Percentiles rank a stretch among this genome's conserved stretches.
Conservation (phyloP, 2,888 invertebrate genomes). For the Punctoribates punctum region DNA sequence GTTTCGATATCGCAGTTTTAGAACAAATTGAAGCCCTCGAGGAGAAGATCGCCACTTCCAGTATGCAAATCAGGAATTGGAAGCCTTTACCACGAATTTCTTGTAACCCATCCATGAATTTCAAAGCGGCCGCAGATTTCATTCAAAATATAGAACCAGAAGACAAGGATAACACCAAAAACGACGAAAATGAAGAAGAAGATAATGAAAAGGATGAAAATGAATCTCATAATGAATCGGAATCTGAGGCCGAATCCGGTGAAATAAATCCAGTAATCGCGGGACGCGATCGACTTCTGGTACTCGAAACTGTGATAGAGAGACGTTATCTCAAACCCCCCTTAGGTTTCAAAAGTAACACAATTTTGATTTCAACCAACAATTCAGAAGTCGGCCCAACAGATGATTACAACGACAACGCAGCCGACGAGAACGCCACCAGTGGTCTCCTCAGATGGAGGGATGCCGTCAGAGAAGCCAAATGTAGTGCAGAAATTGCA, state of each 20-base stretch:
- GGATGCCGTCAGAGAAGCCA: slow-evolving; percentile 75
- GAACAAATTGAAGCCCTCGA: slow-evolving; percentile 81
- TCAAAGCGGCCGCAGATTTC: slow-evolving; percentile 10
- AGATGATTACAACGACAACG: slow-evolving; percentile 45
- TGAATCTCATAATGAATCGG: slow-evolving; percentile 16
- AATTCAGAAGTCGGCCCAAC: slow-evolving; percentile 29
- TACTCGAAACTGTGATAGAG: slow-evolving; percentile 85
- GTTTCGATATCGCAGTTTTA: slow-evolving; percentile 74
- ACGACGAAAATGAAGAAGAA: not conserved
- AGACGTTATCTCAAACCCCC: slow-evolving; percentile 59
- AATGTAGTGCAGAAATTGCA: slow-evolving; percentile 82
- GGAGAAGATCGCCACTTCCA: slow-evolving; percentile 79
- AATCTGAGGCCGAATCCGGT: slow-evolving; percentile 50
- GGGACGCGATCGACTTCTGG: slow-evolving; percentile 69
- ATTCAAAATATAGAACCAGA: not conserved
- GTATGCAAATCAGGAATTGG: slow-evolving; percentile 67
- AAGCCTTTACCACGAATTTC: slow-evolving; percentile 37
- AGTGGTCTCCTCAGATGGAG: slow-evolving; percentile 73
- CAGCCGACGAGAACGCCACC: slow-evolving; percentile 46
- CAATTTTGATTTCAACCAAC: slow-evolving; percentile 32
- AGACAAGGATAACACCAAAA: not conserved
- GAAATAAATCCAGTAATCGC: slow-evolving; percentile 56
- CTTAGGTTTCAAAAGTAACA: slow-evolving; percentile 46
- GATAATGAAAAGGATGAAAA: not conserved
- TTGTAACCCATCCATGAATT: slow-evolving; percentile 52